Base-by-base conservation (phyloP, 2,113 vertebrate species). In the Lycaon pictus region DNA sequence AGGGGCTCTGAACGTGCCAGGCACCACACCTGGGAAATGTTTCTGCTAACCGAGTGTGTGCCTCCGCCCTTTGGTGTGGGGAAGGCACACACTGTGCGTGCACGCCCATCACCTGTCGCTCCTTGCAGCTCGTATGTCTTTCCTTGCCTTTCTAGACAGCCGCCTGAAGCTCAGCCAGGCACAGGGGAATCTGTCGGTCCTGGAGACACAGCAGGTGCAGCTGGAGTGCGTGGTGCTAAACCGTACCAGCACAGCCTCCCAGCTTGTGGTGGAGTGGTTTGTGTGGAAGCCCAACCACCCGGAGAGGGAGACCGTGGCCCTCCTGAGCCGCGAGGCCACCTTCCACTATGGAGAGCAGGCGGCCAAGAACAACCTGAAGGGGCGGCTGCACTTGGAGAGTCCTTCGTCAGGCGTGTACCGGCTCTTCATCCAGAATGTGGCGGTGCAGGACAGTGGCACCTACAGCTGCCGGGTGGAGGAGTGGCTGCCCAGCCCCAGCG, bases 161-260 rank as follows among this genome's bases (percentile, higher is more conserved):
- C 99, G 99, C 97, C 98, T 99, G 89, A 99, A 98, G 37, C 99
- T 99, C 96, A 99, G 98, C 97, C 99, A 99, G 98, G 99, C 98
- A 93, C 99, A 99, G 97, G 99, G 98, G 84, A 99, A 99, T 88
- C 98, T 99, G 95, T 99, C 99, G 0, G 98, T 99, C 67, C 98
- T 99, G 94, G 99, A 99, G 98, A 99, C 99, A n/a, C 99, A 98
- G 93, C 99, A 99, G 87, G 99, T 99, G 90, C 99, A 99, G 48
- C 98, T 99, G 98, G 99, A 99, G 97, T 99, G 99, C 71, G 98
- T 99, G 87, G 98, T 99, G 95, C 97, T 98, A 79, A 99, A 99
- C 88, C 99, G 99, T 84, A 99, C 99, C 91, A 99, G 99, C 88
- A 76, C 93, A 0, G 98, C 99, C 0, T 99, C 99, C 0, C 99